Conservation (phyloP, 2,888 invertebrate species). For the Drosophila tanythrix region DNA sequence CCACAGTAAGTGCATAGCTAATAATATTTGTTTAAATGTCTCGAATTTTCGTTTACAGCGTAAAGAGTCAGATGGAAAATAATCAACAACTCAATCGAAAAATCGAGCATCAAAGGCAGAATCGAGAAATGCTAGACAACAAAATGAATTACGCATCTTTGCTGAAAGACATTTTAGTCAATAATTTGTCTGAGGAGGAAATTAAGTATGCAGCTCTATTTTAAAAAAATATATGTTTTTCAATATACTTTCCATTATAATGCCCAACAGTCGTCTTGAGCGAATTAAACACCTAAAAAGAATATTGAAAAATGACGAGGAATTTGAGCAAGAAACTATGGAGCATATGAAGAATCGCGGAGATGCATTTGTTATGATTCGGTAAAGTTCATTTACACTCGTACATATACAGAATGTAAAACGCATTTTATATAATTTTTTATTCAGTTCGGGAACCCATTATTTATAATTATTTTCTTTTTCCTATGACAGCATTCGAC, state of each 20-base stretch:
- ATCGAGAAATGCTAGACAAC: constrained; percentile 60
- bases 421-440: background rate
- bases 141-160: constrained; percentile 72
- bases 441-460: background rate
- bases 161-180: constrained; percentile 69
- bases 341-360: constrained; percentile 71
- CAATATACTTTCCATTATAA: background rate
- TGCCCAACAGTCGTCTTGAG: constrained; percentile 65
- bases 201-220: constrained; percentile 63
- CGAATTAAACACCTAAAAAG: constrained; percentile 69
- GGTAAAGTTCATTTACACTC: constrained; percentile 55
- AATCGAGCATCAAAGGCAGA: constrained; percentile 66
- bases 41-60: constrained; percentile 51
- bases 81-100: constrained; percentile 75
- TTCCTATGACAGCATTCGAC: constrained; percentile 53
- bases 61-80: constrained; percentile 76
- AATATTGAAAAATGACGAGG: constrained; percentile 53
- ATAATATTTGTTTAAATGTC: background rate
- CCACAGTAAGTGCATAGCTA: constrained; percentile 68
- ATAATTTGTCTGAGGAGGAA: constrained; percentile 81
- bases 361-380: constrained; percentile 71
- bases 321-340: constrained; percentile 51
- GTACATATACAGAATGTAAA: background rate
- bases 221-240: background rate
- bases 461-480: background rate